Base-by-base conservation (phyloP, 1,140 invertebrate genomes). In the Polyergus mexicanus region DNA sequence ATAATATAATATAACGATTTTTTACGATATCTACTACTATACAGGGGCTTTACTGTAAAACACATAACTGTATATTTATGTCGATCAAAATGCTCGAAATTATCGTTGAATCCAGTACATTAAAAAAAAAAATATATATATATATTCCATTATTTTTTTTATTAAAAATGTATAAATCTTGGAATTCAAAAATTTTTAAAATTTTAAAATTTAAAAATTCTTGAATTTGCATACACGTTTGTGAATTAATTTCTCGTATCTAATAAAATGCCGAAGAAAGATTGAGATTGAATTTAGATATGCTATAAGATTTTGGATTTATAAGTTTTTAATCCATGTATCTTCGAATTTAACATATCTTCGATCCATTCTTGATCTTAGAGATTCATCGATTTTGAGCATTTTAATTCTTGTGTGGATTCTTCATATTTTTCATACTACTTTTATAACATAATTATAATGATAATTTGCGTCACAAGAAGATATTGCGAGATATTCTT, bases 11-110 rank as follows among this genome's bases (percentile, higher is more conserved):
- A 32, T 71, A 60, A 41, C 8, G 54, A 2, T 11, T 7, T 54
- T 71, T 58, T 58, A 32, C 41, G 41, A 71, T 41, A 74, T 54
- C 22, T 32, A 32, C 32, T 60, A 81, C 38, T 71, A n/a, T 72
- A 72, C 38, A 44, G 44, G 32, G 1, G 16, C 16, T 35, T 44
- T 68, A 56, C 11, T 22, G 13, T 28, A 25, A 47, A 72, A 83
- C 54, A 66, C 51, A 56, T 56, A 38, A 71, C 66, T 44, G 47
- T 71, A 81, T 62, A 68, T 25, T 72, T 71, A 35, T 2, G 19
- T 80, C 22, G 60, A 81, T 11, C 44, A 72, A 81, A 81, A 16
- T 47, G 35, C 22, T 25, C 75, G 32, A 81, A 71, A 71, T 58
- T 19, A 81, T 71, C 19, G n/a, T 68, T 11, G 32, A 58, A 56